Evolutionary conservation across 1,140 invertebrate genomes (phyloP), one percentile per base, ranked within the genome.

Genomic region (Apolygus lucorum): DNA sequence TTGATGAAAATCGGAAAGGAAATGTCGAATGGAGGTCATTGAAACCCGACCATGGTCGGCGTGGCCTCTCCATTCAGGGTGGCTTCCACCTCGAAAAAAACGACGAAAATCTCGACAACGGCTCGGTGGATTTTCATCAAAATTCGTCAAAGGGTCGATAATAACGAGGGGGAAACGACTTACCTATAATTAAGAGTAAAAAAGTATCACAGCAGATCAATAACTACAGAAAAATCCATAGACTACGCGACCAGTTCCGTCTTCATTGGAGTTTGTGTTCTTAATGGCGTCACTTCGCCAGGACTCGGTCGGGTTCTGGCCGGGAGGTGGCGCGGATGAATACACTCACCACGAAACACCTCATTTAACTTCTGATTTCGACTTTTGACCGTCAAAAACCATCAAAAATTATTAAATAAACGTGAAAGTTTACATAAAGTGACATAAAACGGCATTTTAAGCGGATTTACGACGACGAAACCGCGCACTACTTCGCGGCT

Each of bases 141-240:
- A 59, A 24, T 59, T 59, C 54, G 22, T 4, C 54, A 42, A 8
- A 4, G 22, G 22, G 22, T 59, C 8, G 22, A 13, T 11, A 24
- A 59, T 4, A 59, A 59, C 54, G 22, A 14, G 0, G 25, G 26
- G 11, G 54, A 52, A 52, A 21, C 28, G n/a, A 34, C 25, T 66
- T 34, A 66, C 64, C 64, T 66, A 66, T 66, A 29, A 28, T 66
- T 66, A 29, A 42, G n/a, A 66, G 64, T 66, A 66, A 34, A 66
- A 66, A 66, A 66, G 27, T 66, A 69, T 59, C 52, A 69, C 52
- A 69, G 68, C 21, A 54, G 52, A 59, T 62, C 28, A 69, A 69
- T 63, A 4, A n/a, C 52, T 26, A 69, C 25, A 59, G 52, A 66
- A 66, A 66, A 2, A 66, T 29, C 8, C 27, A 29, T 29, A 66